Evolutionary conservation across 53 echinoderm and acorn worm genomes (phyloP), one percentile per base, ranked within the genome.

Genomic region (Paracentrotus lividus): DNA sequence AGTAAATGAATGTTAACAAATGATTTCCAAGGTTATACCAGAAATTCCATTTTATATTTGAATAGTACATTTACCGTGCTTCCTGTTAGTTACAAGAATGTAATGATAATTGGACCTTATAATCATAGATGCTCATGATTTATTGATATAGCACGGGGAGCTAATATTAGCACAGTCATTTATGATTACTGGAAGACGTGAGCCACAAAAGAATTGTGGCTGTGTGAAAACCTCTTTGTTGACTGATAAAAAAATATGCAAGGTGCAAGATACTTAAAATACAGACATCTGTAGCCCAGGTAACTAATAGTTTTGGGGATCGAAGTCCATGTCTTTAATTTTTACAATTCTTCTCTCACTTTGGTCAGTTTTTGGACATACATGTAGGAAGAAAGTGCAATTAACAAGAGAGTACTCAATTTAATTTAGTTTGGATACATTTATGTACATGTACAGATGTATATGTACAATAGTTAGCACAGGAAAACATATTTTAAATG

Each of bases 171-270:
- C 16, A 45, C 42, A 10, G 47, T 81, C 42, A 45, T 45, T 81
- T 45, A 81, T 81, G 44, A 81, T 81, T 81, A 38, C 72, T n/a
- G 5, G 27, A 47, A 81, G n/a, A 81, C 38, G 81, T 81, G 81
- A 45, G 44, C n/a, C 81, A 81, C 81, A 81, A 81, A n/a, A 81
- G 81, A n/a, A 81, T 49, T 81, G 26, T 81, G 26, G 45, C 14
- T 8, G 47, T 9, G 27, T 81, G 81, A 47, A 81, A 45, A 81
- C 47, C n/a, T 81, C 81, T 81, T 81, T 81, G 47, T 81, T 81
- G 47, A 81, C 81, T 33, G 45, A 81, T 81, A n/a, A 43, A 57
- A n/a, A 49, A 27, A 49, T 81, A 81, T n/a, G 81, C 81, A 81
- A 47, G 81, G 47, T 81, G 81, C 26, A n/a, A 81, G 45, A 77